A percentile compares a stretch with the other conserved stretches of the same genome.
Conservation (phyloP, 2,888 invertebrate species). For the Mimachlamys varia region DNA sequence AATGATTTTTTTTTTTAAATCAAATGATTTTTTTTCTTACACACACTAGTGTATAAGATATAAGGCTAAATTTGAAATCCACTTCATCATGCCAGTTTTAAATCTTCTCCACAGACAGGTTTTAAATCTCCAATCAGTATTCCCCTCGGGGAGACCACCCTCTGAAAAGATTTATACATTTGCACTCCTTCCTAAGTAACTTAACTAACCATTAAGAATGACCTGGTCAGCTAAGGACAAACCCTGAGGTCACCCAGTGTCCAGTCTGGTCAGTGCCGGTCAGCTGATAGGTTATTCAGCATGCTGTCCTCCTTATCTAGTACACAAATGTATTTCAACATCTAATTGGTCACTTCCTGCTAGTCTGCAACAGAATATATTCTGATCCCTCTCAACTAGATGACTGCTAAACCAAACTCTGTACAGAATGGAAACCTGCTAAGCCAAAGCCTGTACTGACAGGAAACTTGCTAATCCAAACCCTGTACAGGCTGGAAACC, state of each 20-base stretch:
- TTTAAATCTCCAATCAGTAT: neutral
- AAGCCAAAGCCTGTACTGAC: too few relatives aligned
- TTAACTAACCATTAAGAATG: neutral
- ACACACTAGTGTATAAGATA: neutral
- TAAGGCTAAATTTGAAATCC: neutral
- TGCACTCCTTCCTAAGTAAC: neutral
- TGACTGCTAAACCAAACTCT: too few relatives aligned
- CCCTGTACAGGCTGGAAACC: too few relatives aligned
- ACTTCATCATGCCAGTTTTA: neutral
- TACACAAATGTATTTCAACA: too few relatives aligned
- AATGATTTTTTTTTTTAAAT: neutral
- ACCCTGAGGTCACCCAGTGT: neutral
- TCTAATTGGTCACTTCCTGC: too few relatives aligned
- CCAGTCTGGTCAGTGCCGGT: neutral
- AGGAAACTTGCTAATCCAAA: too few relatives aligned
- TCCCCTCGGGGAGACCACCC: neutral
- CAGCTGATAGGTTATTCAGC: neutral
- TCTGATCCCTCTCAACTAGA: too few relatives aligned
- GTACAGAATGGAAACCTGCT: too few relatives aligned
- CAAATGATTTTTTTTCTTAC: neutral
- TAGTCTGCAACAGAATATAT: too few relatives aligned
- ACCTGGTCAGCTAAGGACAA: conserved; percentile 6
- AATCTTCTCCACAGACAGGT: neutral
- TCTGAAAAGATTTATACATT: neutral
- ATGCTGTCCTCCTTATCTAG: neutral